Conservation (phyloP, 1,140 invertebrate genomes). For the Caerostris extrusa region DNA sequence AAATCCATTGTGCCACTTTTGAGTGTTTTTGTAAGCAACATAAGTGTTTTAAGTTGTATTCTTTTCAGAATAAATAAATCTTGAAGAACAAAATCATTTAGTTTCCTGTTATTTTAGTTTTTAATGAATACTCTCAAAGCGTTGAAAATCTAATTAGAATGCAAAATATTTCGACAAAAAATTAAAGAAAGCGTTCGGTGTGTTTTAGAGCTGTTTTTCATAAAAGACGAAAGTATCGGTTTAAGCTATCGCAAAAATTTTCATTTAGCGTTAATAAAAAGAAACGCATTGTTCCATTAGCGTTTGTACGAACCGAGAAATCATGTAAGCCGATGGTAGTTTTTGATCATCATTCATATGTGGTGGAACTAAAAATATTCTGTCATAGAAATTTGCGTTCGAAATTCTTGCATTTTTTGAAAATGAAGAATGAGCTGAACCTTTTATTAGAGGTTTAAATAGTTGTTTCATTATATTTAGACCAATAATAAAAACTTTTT, state of each 20-base stretch:
- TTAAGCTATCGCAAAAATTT: neutral
- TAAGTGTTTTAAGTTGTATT: neutral
- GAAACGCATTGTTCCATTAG: neutral
- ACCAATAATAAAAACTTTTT: too few species aligned
- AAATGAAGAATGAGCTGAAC: too few species aligned
- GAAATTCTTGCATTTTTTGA: too few species aligned
- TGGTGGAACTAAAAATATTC: neutral
- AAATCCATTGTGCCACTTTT: neutral
- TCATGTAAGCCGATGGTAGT: neutral
- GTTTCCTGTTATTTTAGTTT: neutral
- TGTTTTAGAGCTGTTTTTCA: neutral
- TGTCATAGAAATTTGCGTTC: neutral
- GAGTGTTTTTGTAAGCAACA: neutral
- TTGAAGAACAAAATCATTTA: neutral
- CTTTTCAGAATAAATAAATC: neutral
- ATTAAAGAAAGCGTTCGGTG: neutral
- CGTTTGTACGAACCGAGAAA: neutral
- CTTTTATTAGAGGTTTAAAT: too few species aligned
- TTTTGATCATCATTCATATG: neutral
- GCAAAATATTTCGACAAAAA: neutral
- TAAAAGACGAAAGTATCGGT: neutral
- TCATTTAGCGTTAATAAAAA: constrained; percentile 6
- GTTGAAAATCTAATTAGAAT: constrained; percentile 11
- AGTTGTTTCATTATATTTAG: too few species aligned
- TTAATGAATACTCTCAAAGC: neutral